phyloP scores from a whole-genome alignment of 1,140 invertebrate genomes.

The Drosophila funebris region DNA sequence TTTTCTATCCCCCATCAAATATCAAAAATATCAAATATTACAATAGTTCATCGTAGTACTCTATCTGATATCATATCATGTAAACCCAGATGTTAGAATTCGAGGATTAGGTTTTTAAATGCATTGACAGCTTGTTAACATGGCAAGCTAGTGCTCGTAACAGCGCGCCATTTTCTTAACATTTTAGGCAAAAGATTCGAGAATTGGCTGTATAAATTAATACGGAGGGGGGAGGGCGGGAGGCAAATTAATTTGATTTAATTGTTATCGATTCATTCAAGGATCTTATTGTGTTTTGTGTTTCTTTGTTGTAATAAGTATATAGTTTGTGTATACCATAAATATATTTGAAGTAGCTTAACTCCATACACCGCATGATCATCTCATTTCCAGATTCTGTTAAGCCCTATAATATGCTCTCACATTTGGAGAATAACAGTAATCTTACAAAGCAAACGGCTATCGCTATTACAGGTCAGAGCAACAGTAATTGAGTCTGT shows the following conservation, averaged over 20 bases:
- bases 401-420: slow-evolving; percentile 83
- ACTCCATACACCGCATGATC: slow-evolving; percentile 59
- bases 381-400: slow-evolving; percentile 82
- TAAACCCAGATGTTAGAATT: background rate
- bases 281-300: background rate
- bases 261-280: background rate
- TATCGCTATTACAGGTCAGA: slow-evolving; percentile 83
- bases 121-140: background rate
- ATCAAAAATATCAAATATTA: too few relatives aligned
- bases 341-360: slow-evolving; percentile 31
- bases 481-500: slow-evolving; percentile 47
- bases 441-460: slow-evolving; percentile 82
- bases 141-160: background rate
- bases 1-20: slow-evolving; percentile 9
- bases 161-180: background rate
- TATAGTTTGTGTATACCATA: slow-evolving; percentile 15
- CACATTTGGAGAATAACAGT: slow-evolving; percentile 83
- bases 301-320: slow-evolving; percentile 5
- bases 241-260: background rate
- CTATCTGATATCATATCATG: background rate
- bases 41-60: background rate
- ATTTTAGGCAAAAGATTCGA: background rate
- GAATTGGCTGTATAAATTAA: background rate
- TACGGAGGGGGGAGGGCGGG: too few relatives aligned
- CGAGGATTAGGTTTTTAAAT: background rate